Evolutionary conservation across 2,888 invertebrate species (phyloP), one percentile per base, ranked within the genome.

Genomic region (Torymus tubicola): DNA sequence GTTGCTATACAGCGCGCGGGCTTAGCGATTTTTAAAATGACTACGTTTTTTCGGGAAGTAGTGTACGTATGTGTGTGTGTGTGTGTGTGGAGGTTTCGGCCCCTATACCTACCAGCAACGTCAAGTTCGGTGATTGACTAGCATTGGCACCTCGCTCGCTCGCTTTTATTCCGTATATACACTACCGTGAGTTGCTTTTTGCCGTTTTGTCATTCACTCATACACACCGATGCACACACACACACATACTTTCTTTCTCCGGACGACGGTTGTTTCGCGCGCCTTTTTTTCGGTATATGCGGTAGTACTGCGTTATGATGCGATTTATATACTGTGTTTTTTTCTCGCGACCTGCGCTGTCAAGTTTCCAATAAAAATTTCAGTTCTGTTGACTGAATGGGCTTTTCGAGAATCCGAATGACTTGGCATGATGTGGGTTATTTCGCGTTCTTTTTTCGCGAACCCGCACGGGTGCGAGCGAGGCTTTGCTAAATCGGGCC

Each of bases 1-100:
- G 31, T 31, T 31, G 31, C 31, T 2, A 8, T 8, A 8, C n/a
- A n/a, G n/a, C n/a, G 31, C 31, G 73, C 75, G 71, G 75, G 80
- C 42, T 69, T 71, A 31, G 74, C 74, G 68, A 73, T 80, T 75
- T 80, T 80, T 71, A 68, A 80, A 80, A 70, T 64, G 75, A 77
- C 76, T 72, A 80, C 72, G 72, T 55, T 80, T 80, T 76, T 80
- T 71, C 63, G 61, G 58, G 63, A 60, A 42, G 21, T 16, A 57
- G 31, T 31, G 31, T 31, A n/a, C n/a, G n/a, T n/a, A n/a, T n/a
- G n/a, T n/a, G n/a, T n/a, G n/a, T n/a, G 31, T 31, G 31, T 3
- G 31, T 2, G 31, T 31, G 31, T 14, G 69, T 52, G 74, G 70
- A 73, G 69, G 57, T 69, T 14, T 12, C 5, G 14, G n/a, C n/a